Percentiles rank a stretch among this genome's conserved stretches.
Evolutionary conservation across 2,797 vertebrate species (phyloP).

Genomic region (Gila robusta): DNA sequence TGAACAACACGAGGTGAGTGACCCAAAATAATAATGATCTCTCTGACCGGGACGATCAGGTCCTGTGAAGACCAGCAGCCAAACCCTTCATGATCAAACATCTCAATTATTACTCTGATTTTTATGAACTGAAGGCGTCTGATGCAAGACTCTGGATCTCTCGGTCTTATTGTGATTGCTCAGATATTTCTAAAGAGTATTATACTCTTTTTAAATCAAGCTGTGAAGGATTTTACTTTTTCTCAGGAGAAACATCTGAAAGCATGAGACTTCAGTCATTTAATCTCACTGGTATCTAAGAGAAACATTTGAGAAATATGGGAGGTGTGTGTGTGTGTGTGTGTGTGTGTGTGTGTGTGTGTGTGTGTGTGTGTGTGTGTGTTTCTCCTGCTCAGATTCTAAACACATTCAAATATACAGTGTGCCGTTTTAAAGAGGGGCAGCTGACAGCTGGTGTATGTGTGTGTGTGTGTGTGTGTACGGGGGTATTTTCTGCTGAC

Average conservation of each 20-base stretch:
- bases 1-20: too few relatives aligned
- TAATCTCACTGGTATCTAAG: background rate
- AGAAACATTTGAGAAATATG: constrained; percentile 7
- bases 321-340: constrained; percentile 68
- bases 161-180: background rate
- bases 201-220: background rate
- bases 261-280: background rate
- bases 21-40: background rate
- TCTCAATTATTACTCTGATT: background rate
- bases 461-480: constrained; percentile 34
- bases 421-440: constrained; percentile 65
- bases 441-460: constrained; percentile 73
- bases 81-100: background rate
- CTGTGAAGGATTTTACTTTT: background rate
- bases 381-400: constrained; percentile 46
- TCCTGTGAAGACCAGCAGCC: background rate
- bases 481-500: constrained; percentile 36
- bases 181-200: constrained; percentile 46
- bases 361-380: background rate
- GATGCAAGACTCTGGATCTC: background rate
- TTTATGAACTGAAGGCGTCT: background rate
- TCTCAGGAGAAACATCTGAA: background rate
- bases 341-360: constrained; percentile 63
- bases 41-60: background rate
- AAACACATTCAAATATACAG: constrained; percentile 62